Conservation (phyloP, 2,797 vertebrate genomes). For the Spinibarbus caldwelli region DNA sequence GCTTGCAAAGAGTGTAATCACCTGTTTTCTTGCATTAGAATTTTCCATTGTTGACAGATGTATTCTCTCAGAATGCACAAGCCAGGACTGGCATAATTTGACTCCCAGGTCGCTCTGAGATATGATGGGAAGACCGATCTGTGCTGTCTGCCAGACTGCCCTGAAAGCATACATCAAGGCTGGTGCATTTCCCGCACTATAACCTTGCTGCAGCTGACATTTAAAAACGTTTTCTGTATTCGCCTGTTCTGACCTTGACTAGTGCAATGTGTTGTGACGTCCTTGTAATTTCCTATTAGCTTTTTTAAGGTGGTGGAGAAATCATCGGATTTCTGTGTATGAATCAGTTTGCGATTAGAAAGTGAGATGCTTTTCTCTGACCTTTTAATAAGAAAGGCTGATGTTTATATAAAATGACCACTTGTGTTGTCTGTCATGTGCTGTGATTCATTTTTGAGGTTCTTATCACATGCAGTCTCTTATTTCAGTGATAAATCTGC, state of each 20-base stretch:
- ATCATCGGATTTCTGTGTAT: conserved; percentile 1
- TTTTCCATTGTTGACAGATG: conserved; percentile 35
- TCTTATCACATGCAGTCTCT: not conserved
- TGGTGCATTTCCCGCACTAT: conserved; percentile 28
- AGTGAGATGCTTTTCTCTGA: not conserved
- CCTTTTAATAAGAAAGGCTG: not conserved
- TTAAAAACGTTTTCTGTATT: conserved; percentile 52
- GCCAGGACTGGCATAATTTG: conserved; percentile 50
- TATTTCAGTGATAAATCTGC: conserved; percentile 11
- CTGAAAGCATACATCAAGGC: conserved; percentile 60
- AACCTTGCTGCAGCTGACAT: conserved; percentile 47
- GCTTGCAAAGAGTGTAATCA: conserved; percentile 68
- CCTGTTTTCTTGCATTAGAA: conserved; percentile 52
- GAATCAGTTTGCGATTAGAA: not conserved
- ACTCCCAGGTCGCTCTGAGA: conserved; percentile 57
- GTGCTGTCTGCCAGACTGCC: conserved; percentile 48
- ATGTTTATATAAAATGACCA: conserved; percentile 15
- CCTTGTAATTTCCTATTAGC: conserved; percentile 15
- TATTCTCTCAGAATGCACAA: conserved; percentile 47
- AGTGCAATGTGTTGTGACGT: conserved; percentile 13
- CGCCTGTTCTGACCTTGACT: conserved; percentile 53
- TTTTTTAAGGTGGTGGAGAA: conserved; percentile 6
- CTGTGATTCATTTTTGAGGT: not conserved
- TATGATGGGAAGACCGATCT: conserved; percentile 48
- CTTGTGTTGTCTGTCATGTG: not conserved